Base-by-base conservation (phyloP, 64 coral and sea anemone species). In the Anthopleura sola region DNA sequence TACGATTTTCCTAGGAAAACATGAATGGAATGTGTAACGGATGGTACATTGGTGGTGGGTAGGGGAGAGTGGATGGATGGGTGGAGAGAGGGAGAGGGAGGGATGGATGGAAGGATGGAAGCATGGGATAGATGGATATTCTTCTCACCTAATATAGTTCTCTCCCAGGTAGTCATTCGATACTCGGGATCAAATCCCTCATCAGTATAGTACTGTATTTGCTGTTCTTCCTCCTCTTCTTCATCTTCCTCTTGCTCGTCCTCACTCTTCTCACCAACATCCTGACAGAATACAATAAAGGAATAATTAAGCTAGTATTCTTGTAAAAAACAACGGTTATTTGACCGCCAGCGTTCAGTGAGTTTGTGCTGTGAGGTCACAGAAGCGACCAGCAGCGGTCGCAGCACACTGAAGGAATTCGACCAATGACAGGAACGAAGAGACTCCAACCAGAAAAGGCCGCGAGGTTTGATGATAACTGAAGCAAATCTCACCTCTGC, bases 1-100 rank as follows among this genome's bases (percentile, higher is more conserved):
- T 99, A 99, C 0, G 97, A 93, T 21, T 99, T 99, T 15, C 97
- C 97, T 99, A 50, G 75, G 6, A 58, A 20, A 81, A 16, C 0
- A 62, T 26, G 6, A 62, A 23, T 28, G 5, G 5, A n/a, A 26
- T 23, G 23, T n/a, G 21, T 8, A 28, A 62, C n/a, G 23, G 66
- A 33, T 69, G 14, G 7, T 13, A 53, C 16, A 15, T 66, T 0
- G 26, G 2, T 69, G 29, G 66, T 0, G n/a, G 66, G 28, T 15
- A 26, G 0, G 0, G 28, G 57, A 24, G 50, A 51, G 12, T 12
- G 23, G 82, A 75, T 3, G 54, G 49, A 6, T 50, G 38, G 14
- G 55, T 39, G 80, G 18, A 60, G 24, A 5, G 62, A 85, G 9
- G 15, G n/a, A 39, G 38, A 23, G 12, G 15, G 20, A 9, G 3